Conservation (phyloP, 2,113 vertebrate species). For the Columbina picui region DNA sequence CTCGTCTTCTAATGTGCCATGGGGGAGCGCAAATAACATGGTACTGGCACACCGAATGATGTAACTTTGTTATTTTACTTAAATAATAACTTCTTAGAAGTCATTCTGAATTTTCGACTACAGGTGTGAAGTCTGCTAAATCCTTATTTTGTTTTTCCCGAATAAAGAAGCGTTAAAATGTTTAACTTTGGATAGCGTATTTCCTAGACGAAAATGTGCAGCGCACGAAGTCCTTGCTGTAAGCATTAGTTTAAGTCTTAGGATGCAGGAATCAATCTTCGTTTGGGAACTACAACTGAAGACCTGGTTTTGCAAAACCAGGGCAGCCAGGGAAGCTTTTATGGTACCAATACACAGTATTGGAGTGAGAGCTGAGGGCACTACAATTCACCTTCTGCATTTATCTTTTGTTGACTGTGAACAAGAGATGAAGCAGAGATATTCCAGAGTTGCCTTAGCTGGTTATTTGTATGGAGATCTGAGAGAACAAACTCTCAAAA, state of each 20-base stretch:
- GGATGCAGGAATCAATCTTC: background rate
- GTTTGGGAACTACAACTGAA: background rate
- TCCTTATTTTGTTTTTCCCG: background rate
- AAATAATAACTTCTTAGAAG: background rate
- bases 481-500: background rate
- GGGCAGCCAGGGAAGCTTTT: background rate
- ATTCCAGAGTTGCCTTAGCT: background rate
- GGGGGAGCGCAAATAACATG: background rate
- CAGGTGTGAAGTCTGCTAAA: background rate
- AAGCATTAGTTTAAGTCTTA: background rate
- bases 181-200: background rate
- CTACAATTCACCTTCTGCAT: background rate
- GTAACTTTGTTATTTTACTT: background rate
- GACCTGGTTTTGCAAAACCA: background rate
- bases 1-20: background rate
- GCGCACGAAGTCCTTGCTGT: background rate
- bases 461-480: background rate
- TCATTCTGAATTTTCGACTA: background rate
- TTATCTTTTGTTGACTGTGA: background rate
- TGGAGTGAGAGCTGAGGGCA: background rate
- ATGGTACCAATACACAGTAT: rapidly evolving
- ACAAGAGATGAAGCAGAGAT: background rate
- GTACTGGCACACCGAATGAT: background rate
- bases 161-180: background rate
- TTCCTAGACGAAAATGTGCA: background rate